Conservation (phyloP, 1,140 invertebrate species). For the Leptopilina boulardi region DNA sequence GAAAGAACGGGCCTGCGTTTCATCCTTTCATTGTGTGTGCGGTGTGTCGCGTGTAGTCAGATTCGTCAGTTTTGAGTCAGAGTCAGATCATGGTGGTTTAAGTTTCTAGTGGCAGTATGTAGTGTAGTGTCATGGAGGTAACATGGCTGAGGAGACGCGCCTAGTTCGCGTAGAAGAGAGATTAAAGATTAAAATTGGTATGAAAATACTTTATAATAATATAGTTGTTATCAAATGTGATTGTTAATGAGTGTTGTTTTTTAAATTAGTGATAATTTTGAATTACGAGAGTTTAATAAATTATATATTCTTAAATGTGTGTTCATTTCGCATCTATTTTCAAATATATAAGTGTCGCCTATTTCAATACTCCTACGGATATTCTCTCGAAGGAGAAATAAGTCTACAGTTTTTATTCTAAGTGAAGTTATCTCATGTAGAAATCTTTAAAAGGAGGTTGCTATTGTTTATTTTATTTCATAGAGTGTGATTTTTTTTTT, state of each 20-base stretch:
- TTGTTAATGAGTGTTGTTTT: not conserved
- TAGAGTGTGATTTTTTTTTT: not conserved
- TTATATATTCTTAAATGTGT: not conserved
- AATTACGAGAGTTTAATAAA: not conserved
- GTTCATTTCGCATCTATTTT: constrained; percentile 33
- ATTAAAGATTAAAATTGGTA: constrained; percentile 92
- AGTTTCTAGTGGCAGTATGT: no score
- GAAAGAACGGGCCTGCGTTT: constrained; percentile 70
- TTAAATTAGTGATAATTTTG: not conserved
- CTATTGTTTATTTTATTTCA: not conserved
- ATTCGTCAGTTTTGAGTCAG: no score
- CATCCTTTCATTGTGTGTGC: constrained; percentile 62
- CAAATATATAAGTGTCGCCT: constrained; percentile 51
- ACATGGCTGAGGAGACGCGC: constrained; percentile 90
- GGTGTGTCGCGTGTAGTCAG: no score
- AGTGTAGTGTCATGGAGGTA: constrained; percentile 80
- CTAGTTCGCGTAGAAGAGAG: constrained; percentile 90
- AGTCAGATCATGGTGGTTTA: no score
- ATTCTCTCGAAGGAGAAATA: not conserved
- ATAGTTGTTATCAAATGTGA: not conserved
- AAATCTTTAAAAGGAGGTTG: not conserved
- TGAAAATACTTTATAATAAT: constrained; percentile 39
- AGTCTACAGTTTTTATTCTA: not conserved
- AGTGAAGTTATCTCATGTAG: not conserved
- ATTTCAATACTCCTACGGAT: constrained; percentile 53